A percentile compares a stretch with the other conserved stretches of the same genome.
Evolutionary conservation across 2,113 vertebrate genomes (phyloP).

Genomic region (Lophochroa leadbeateri): DNA sequence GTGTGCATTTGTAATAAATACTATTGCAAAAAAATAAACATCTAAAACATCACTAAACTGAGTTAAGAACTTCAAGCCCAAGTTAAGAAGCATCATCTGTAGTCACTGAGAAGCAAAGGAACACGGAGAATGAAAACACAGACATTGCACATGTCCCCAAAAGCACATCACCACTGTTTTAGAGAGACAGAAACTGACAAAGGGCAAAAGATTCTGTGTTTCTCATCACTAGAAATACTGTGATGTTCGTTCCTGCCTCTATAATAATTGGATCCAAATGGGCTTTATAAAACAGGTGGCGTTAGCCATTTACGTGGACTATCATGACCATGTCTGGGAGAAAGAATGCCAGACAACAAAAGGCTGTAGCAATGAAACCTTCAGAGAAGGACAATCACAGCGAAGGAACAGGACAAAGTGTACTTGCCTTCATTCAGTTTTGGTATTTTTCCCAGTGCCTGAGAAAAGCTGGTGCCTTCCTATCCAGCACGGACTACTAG

Average conservation of each 20-base stretch:
- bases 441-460: not conserved
- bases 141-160: not conserved
- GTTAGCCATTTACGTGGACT: not conserved
- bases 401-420: rapidly evolving
- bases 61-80: not conserved
- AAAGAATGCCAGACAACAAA: not conserved
- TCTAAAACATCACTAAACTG: not conserved
- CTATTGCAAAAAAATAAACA: not conserved
- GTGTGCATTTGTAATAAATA: not conserved
- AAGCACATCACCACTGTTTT: not conserved
- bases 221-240: not conserved
- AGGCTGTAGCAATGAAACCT: not conserved
- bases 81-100: not conserved
- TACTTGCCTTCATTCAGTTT: not conserved
- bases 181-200: not conserved
- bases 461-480: not conserved
- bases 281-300: not conserved
- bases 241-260: not conserved
- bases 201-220: not conserved
- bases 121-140: not conserved
- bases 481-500: not conserved
- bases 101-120: not conserved
- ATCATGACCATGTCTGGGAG: not conserved
- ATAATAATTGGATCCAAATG: not conserved
- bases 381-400: not conserved